Evolutionary conservation across 2,888 invertebrate genomes (phyloP).

Genomic region (Antheraea yamamai): DNA sequence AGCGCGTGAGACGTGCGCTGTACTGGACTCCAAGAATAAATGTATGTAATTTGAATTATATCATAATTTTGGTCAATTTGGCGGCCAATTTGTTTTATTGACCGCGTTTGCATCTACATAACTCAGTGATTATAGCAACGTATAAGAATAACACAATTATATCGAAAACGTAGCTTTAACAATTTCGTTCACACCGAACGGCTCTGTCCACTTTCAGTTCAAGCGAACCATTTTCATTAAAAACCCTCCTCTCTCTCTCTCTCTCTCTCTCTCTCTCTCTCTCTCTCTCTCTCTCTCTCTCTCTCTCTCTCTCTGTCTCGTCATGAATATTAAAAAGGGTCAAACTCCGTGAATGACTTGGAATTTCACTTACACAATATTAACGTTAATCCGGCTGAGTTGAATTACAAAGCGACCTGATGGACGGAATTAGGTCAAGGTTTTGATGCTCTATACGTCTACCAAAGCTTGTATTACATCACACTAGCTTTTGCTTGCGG

Average conservation of each 20-base stretch:
- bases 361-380: neutral
- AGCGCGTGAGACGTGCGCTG: too few relatives aligned
- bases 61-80: too few relatives aligned
- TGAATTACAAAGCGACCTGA: neutral
- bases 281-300: too few relatives aligned
- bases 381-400: neutral
- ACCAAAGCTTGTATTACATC: neutral
- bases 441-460: neutral
- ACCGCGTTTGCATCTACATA: too few relatives aligned
- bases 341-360: neutral
- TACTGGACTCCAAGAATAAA: too few relatives aligned
- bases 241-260: neutral
- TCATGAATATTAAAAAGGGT: constrained; percentile 15
- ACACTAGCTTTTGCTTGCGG: too few relatives aligned
- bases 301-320: neutral
- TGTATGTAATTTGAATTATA: too few relatives aligned
- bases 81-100: too few relatives aligned
- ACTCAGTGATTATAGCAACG: too few relatives aligned
- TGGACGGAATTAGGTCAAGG: neutral
- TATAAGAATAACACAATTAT: too few relatives aligned
- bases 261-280: too few relatives aligned
- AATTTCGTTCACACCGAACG: neutral
- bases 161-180: neutral
- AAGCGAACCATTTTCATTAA: constrained; percentile 6
- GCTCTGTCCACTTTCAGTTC: neutral